Base-by-base conservation (phyloP, 1,140 invertebrate species). In the Aphaenogaster floridana region DNA sequence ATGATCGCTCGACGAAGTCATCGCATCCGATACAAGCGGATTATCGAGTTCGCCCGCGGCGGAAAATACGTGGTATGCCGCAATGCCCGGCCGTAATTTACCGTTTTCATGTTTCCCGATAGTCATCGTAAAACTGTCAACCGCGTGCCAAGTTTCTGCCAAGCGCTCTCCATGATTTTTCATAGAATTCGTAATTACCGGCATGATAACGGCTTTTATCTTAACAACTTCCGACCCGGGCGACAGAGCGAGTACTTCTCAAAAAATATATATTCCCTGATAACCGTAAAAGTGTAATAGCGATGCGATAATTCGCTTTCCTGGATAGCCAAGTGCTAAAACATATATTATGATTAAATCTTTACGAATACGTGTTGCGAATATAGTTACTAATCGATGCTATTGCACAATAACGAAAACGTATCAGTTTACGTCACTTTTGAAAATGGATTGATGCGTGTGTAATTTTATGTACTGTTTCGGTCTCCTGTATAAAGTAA, bases 41-140 rank as follows among this genome's bases (percentile, higher is more conserved):
- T 79, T 86, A 81, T 68, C 54, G 76, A 68, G 63, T 57, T 81
- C 34, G 28, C 17, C 66, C 15, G 50, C 48, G 28, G 36, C n/a
- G 34, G 59, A 57, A 54, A 79, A 66, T 64, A 78, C 39, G 34
- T 15, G 45, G 59, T 42, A 54, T 42, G 42, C 42, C 45, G 45
- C 76, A 78, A 66, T 86, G 48, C 36, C 42, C 8, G 42, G 52
- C 52, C 17, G 85, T 69, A 86, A 86, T 81, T 86, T 81, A 86
- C 39, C 52, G 50, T 86, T 86, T 80, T 86, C 78, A 86, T 80
- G 78, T 59, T 79, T 39, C 34, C 57, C 57, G 66, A 72, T 72
- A 72, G 21, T 83, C 86, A 86, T 83, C 78, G 59, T 86, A 83
- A 83, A 83, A 42, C 64, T 86, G 86, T 86, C 78, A 86, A 57